Evolutionary conservation across 2,888 invertebrate species (phyloP), one percentile per base, ranked within the genome.

Genomic region (Trachelus tabidus): DNA sequence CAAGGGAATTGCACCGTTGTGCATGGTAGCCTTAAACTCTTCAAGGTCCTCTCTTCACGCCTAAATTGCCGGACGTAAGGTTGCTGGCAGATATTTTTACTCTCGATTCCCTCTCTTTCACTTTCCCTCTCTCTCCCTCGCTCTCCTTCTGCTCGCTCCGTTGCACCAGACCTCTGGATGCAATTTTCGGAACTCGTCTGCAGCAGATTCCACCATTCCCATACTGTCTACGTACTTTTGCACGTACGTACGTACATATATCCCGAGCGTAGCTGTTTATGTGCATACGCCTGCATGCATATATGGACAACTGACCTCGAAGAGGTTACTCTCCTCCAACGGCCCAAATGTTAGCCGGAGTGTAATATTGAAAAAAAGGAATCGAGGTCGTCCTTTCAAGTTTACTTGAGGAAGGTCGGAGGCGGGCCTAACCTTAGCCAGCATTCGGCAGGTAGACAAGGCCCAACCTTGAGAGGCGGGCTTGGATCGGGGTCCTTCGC

Each of bases 391-490:
- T 84, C 86, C 83, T 87, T 85, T 40, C 15, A 40, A 84, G 87
- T 81, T 83, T 79, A 85, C 85, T 85, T 81, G 83, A 76, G 81
- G 86, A 89, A 89, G 90, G 89, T 88, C 89, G 88, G 85, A 85
- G 88, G 88, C 88, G 88, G 88, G 81, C 87, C 80, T 81, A 80
- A 83, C 76, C 82, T 79, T 81, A 76, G 73, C 81, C 79, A 77
- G 86, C 85, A 86, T 88, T 88, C 83, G 86, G 87, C 82, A 81
- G 84, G 83, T 83, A 84, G 84, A 84, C 85, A 84, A 85, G 81
- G 81, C 75, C 79, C 83, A 87, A 85, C 88, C 88, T 89, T 87
- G 87, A 87, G 87, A 85, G 82, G 69, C 84, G 79, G 81, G 82
- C 83, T 83, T 84, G 83, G 83, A 82, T 83, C 85, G 83, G 79